These are phyloP conservation scores for Eumeta japonica DNA, from an alignment of 1,140 invertebrate species.

Conservation along the genomic window DNA sequence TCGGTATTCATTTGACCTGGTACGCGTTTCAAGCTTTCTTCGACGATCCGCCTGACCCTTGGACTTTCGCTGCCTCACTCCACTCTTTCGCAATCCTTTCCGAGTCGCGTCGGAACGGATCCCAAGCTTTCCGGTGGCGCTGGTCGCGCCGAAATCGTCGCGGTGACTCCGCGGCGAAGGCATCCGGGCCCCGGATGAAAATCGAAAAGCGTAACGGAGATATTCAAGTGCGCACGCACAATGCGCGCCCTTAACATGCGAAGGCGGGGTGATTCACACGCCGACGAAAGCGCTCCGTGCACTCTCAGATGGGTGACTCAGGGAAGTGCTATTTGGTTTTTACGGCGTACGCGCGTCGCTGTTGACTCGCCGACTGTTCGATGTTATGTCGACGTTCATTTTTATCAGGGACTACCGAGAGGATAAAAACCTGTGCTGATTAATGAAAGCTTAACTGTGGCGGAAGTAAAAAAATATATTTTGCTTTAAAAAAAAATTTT, in stretches of 20 bases:
- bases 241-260: slow-evolving; percentile 31
- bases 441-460: slow-evolving; percentile 17
- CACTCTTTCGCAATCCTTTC: too few species aligned
- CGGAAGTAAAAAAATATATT: slow-evolving; percentile 2
- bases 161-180: slow-evolving; percentile 20
- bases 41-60: slow-evolving; percentile 24
- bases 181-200: slow-evolving; percentile 29
- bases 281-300: too few species aligned
- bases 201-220: slow-evolving; percentile 42
- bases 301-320: slow-evolving; percentile 33
- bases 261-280: slow-evolving; percentile 38
- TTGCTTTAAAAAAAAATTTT: slow-evolving; percentile 10
- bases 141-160: slow-evolving; percentile 35
- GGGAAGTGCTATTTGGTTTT: slow-evolving; percentile 35
- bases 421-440: slow-evolving; percentile 31
- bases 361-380: slow-evolving; percentile 18
- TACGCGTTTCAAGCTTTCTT: slow-evolving; percentile 8
- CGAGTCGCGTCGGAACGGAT: too few species aligned
- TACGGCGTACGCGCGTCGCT: slow-evolving; percentile 27
- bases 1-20: slow-evolving; percentile 4
- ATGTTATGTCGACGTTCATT: slow-evolving; percentile 18
- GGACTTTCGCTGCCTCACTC: too few species aligned
- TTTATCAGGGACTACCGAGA: slow-evolving; percentile 34
- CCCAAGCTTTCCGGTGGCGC: too few species aligned
- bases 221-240: slow-evolving; percentile 21